Percentiles rank a stretch among this genome's conserved stretches.
These are phyloP conservation scores for Montifringilla adamsi DNA, from an alignment of 2,113 vertebrate genomes.

Conservation along the genomic window DNA sequence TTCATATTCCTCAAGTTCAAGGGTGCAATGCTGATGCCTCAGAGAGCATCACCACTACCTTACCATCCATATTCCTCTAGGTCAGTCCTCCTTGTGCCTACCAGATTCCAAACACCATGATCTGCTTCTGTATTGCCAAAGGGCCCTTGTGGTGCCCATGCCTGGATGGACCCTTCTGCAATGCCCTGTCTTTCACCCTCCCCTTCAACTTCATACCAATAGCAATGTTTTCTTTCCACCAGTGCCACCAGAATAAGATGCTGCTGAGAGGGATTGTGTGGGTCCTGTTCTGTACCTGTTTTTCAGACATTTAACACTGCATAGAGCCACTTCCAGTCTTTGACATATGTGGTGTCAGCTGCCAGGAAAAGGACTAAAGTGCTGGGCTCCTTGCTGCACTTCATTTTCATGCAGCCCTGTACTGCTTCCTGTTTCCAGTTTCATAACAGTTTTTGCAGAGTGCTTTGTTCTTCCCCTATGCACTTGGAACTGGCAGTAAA, in stretches of 20 bases:
- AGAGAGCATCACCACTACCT: neutral
- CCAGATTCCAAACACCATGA: neutral
- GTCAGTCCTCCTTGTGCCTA: neutral
- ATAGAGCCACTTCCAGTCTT: neutral
- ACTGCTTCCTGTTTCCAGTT: neutral
- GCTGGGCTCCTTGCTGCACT: neutral
- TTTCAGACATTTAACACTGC: neutral
- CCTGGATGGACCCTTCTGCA: neutral
- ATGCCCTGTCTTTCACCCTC: neutral
- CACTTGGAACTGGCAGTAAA: neutral
- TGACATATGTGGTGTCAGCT: neutral
- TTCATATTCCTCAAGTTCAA: neutral
- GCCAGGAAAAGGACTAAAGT: neutral
- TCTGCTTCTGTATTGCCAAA: neutral
- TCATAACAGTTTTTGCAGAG: neutral
- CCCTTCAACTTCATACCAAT: neutral
- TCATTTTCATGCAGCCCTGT: neutral
- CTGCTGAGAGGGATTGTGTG: neutral
- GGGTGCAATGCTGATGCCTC: neutral
- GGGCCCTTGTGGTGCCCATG: neutral
- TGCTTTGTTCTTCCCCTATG: neutral
- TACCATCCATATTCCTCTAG: neutral
- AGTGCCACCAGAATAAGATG: neutral
- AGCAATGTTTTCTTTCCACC: neutral
- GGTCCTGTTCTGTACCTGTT: neutral